phyloP scores from a whole-genome alignment of 2,888 invertebrate genomes.

The Altica lythri region DNA sequence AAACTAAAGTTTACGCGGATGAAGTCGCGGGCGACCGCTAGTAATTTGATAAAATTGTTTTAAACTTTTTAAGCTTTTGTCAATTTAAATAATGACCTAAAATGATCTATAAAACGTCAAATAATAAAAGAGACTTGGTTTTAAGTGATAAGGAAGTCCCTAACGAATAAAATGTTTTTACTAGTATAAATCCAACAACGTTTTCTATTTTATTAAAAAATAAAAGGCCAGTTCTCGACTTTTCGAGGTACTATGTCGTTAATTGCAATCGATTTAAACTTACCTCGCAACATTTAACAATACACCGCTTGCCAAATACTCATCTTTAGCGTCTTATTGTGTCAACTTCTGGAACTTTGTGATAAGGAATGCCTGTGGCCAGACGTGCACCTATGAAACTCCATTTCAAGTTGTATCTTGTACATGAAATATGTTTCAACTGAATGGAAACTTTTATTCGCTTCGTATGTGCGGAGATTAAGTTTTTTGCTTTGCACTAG shows the following conservation, averaged over 20 bases:
- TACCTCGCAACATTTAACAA: constrained; percentile 22
- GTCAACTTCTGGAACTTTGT: constrained; percentile 47
- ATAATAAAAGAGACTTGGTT: no score
- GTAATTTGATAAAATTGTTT: no score
- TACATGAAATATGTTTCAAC: constrained; percentile 36
- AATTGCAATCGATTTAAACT: constrained; percentile 44
- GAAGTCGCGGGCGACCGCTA: no score
- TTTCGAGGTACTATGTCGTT: constrained; percentile 36
- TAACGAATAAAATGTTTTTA: no score
- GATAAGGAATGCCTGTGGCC: constrained; percentile 44
- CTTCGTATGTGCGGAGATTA: constrained; percentile 26
- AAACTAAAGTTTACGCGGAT: no score
- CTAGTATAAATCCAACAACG: no score
- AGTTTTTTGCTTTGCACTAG: constrained; percentile 10
- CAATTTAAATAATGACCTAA: no score
- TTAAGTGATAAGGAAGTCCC: no score
- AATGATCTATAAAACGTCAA: no score
- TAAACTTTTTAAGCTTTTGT: no score
- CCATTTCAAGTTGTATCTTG: constrained; percentile 31
- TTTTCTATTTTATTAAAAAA: background rate
- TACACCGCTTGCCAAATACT: constrained; percentile 37
- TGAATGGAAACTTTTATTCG: constrained; percentile 33
- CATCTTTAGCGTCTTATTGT: constrained; percentile 42
- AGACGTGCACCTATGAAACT: constrained; percentile 31
- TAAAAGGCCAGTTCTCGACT: constrained; percentile 23